Base-by-base conservation (phyloP, 2,113 vertebrate genomes). In the Salvator merianae region DNA sequence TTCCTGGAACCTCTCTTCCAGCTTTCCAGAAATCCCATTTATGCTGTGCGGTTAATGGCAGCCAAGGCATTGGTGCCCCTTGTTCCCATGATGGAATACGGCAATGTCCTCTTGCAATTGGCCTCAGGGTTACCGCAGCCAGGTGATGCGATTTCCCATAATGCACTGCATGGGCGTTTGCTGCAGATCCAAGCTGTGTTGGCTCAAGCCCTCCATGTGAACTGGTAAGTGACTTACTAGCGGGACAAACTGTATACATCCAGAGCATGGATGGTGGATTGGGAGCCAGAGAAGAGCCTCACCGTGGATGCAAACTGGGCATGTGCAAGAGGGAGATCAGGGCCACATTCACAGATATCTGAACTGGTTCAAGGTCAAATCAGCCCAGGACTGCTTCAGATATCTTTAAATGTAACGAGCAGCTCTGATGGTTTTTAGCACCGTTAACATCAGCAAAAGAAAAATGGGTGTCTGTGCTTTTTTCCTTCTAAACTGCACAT, bases 31-130 rank as follows among this genome's bases (percentile, higher is more conserved):
- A 97, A 96, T 87, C 97, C 97, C 2, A 93, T 98, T 91, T 96
- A 97, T 1, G 95, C 96, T 0, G 92, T 97, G 72, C 95, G 97
- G 92, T 92, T 91, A 0, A 97, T 97, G 97, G 96, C 96, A 1
- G 97, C 97, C 38, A 97, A 93, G 92, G 97, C 97, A 0, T 89
- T 98, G 92, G 96, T 97, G 88, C 95, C 97, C 0, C 92, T 97
- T 36, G 92, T 97, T 10, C 93, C 95, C 0, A 89, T 88, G 1
- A 91, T 93, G 7, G 93, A 81, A 72, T 95, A 95, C 88, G 32
- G 14, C 55, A 85, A 68, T 16, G 89, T 96, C 86, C 94, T 98
- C 59, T 78, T 96, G 79, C 89, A 81, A 32, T 89, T 98, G 88
- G 87, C 94, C 3, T 0, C 87, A 80, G 93, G 91, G n/a, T 94